Evolutionary conservation across 2,113 vertebrate genomes (phyloP).

Genomic region (Origma solitaria): DNA sequence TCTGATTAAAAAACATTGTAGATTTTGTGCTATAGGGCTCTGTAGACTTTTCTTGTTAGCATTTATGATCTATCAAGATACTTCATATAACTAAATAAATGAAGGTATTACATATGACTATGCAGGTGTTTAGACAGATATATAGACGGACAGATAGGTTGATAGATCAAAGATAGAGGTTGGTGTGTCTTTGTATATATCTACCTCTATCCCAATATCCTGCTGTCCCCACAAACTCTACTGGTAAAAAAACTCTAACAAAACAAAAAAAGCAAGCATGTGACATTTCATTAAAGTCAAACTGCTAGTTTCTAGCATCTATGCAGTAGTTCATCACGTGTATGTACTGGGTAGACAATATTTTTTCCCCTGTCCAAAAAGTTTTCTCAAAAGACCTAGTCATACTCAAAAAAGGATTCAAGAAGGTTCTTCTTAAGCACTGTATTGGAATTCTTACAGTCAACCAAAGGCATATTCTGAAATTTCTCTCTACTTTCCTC

Average conservation of each 20-base stretch:
- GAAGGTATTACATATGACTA: neutral
- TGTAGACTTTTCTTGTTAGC: neutral
- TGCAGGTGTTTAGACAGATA: neutral
- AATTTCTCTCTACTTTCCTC: neutral
- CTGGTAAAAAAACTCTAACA: neutral
- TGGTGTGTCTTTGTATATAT: neutral
- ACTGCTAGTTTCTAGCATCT: neutral
- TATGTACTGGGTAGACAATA: neutral
- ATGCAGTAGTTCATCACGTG: neutral
- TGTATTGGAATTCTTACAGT: neutral
- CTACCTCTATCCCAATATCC: neutral
- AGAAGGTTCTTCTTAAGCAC: neutral
- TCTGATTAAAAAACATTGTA: neutral
- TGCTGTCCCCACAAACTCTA: neutral
- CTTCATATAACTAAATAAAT: neutral
- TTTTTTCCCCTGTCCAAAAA: neutral
- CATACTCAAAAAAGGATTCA: neutral
- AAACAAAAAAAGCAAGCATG: neutral
- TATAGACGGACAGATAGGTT: neutral
- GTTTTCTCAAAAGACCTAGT: neutral
- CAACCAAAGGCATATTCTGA: neutral
- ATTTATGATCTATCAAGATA: neutral
- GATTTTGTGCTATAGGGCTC: neutral
- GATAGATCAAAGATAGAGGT: neutral
- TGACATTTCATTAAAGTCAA: neutral